These are phyloP conservation scores for Sakesphorus luctuosus DNA, from an alignment of 2,113 vertebrate genomes.

Conservation along the genomic window DNA sequence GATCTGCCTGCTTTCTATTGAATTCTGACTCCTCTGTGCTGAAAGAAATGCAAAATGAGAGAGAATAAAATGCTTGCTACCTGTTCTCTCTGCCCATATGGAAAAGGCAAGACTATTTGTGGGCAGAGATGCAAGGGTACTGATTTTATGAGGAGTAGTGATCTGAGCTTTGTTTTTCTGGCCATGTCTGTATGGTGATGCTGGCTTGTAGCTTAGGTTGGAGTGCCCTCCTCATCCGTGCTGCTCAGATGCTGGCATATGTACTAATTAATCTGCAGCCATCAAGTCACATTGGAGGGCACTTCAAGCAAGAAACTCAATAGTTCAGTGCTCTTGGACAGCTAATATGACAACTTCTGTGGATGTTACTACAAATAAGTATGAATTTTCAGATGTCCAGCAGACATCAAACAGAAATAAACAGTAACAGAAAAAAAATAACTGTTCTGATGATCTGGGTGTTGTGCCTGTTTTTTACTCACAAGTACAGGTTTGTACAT, in stretches of 20 bases:
- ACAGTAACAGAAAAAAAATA: not conserved
- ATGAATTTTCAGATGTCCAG: not conserved
- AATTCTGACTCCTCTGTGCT: not conserved
- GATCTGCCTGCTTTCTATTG: not conserved
- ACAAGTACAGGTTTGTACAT: not conserved
- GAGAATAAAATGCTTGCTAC: not conserved
- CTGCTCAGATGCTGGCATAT: not conserved
- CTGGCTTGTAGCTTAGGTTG: not conserved
- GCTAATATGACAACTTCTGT: not conserved
- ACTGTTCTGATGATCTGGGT: not conserved
- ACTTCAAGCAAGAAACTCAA: not conserved
- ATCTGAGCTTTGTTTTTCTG: not conserved
- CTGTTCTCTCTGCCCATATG: not conserved
- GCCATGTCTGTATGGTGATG: not conserved
- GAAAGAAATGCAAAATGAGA: not conserved
- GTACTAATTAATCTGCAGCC: not conserved
- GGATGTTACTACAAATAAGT: not conserved
- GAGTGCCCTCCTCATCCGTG: not conserved
- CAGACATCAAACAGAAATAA: not conserved
- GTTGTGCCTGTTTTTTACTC: not conserved
- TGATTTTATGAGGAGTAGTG: not conserved
- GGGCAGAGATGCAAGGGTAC: not conserved
- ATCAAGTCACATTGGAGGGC: rapidly evolving
- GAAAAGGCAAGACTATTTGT: not conserved
- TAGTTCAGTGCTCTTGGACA: not conserved